These are phyloP conservation scores for Epizoanthus ramosus DNA, from an alignment of 92 coral and sea anemone species.

Conservation along the genomic window DNA sequence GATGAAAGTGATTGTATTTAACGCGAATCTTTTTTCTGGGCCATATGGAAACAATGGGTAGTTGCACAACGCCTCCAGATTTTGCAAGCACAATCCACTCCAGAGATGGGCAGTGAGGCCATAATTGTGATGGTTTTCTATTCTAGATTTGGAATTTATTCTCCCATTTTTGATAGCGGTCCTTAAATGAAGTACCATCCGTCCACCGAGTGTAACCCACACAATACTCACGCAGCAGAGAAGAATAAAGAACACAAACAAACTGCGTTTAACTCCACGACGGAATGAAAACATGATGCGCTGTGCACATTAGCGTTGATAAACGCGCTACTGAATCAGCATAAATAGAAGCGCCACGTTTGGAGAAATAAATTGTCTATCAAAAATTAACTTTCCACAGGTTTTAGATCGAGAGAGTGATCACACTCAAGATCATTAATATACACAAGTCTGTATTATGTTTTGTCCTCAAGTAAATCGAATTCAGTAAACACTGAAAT, in stretches of 20 bases:
- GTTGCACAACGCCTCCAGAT: constrained; percentile 4
- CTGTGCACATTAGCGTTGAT: neutral
- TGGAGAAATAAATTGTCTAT: too few species aligned
- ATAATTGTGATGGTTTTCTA: neutral
- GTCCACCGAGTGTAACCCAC: neutral
- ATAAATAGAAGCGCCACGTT: too few species aligned
- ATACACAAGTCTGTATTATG: too few species aligned
- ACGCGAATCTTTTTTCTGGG: neutral
- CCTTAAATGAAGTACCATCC: neutral
- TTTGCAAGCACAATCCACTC: constrained; percentile 13
- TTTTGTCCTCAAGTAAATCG: too few species aligned
- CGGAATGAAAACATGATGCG: too few species aligned
- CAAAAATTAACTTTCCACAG: too few species aligned
- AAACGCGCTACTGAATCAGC: too few species aligned
- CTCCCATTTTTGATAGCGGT: neutral
- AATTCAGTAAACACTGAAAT: too few species aligned
- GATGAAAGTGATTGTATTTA: neutral
- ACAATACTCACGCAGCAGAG: constrained; percentile 9
- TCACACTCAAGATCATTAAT: too few species aligned
- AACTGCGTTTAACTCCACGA: neutral
- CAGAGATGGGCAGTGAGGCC: constrained; percentile 8
- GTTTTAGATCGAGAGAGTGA: too few species aligned
- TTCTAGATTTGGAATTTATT: neutral
- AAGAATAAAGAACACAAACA: neutral
- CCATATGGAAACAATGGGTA: constrained; percentile 15